Conservation (phyloP, 2,113 vertebrate species). For the Arizona elegans region DNA sequence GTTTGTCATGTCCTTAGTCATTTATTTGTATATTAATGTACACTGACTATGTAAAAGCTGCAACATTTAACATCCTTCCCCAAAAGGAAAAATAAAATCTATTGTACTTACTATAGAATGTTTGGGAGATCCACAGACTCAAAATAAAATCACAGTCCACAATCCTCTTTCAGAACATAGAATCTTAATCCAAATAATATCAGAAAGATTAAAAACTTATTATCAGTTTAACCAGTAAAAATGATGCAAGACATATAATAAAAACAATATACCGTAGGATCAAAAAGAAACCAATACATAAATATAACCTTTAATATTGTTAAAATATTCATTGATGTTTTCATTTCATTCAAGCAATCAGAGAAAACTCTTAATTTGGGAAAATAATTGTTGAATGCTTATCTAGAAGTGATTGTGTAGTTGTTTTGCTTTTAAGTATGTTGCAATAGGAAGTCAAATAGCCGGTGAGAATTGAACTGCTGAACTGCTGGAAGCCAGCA, state of each 20-base stretch:
- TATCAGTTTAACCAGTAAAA: conserved; percentile 75
- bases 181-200: conserved; percentile 80
- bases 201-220: conserved; percentile 66
- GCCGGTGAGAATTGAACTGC: too few relatives aligned
- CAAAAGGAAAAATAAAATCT: conserved; percentile 54
- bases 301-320: conserved; percentile 18
- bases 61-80: conserved; percentile 41
- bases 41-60: conserved; percentile 55
- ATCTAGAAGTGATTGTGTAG: background rate
- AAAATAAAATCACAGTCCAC: conserved; percentile 96
- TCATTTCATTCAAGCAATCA: background rate
- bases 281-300: conserved; percentile 77
- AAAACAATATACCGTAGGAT: conserved; percentile 69
- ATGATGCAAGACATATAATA: conserved; percentile 63
- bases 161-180: conserved; percentile 76
- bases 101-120: conserved; percentile 63
- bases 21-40: conserved; percentile 6
- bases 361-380: conserved; percentile 30
- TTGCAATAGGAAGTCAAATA: background rate
- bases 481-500: too few relatives aligned
- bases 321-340: background rate
- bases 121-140: conserved; percentile 65
- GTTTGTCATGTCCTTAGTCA: background rate
- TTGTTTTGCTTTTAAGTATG: background rate
- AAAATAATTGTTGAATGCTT: background rate